Conservation (phyloP, 2,113 vertebrate species). For the Nibea albiflora region DNA sequence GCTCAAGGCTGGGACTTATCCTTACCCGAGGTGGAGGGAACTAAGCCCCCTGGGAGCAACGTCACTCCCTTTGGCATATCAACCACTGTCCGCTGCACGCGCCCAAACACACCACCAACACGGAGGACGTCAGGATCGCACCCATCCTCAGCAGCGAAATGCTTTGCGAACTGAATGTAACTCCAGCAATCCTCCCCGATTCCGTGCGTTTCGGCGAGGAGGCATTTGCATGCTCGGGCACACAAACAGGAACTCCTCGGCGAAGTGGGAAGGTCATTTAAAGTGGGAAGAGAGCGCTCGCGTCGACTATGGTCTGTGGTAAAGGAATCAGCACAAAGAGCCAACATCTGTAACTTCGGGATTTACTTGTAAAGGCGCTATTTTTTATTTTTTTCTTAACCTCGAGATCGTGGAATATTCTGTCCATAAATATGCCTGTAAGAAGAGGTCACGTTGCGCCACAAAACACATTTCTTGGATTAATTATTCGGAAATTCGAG, state of each 20-base stretch:
- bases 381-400: slow-evolving; percentile 37
- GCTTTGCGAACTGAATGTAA: slow-evolving; percentile 84
- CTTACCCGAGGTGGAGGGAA: slow-evolving; percentile 86
- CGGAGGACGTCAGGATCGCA: slow-evolving; percentile 85
- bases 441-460: slow-evolving; percentile 99
- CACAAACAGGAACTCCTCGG: slow-evolving; percentile 66
- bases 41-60: slow-evolving; percentile 83
- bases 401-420: slow-evolving; percentile 78
- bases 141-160: slow-evolving; percentile 87
- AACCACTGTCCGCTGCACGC: slow-evolving; percentile 82
- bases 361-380: slow-evolving; percentile 74
- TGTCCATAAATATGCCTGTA: slow-evolving; percentile 92
- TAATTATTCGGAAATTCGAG: slow-evolving; percentile 99
- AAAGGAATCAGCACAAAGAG: slow-evolving; percentile 78
- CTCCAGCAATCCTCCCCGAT: slow-evolving; percentile 75
- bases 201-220: slow-evolving; percentile 76
- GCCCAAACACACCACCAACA: slow-evolving; percentile 69
- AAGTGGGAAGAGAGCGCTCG: slow-evolving; percentile 76
- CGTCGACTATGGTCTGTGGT: slow-evolving; percentile 83
- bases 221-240: slow-evolving; percentile 65
- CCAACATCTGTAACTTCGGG: slow-evolving; percentile 86
- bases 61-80: slow-evolving; percentile 85
- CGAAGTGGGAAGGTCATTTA: slow-evolving; percentile 69
- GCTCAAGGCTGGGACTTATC: slow-evolving; percentile 70
- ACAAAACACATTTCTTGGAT: slow-evolving; percentile 98